Conservation (phyloP, 2,797 vertebrate genomes). For the Enteromius unitaeniatus region DNA sequence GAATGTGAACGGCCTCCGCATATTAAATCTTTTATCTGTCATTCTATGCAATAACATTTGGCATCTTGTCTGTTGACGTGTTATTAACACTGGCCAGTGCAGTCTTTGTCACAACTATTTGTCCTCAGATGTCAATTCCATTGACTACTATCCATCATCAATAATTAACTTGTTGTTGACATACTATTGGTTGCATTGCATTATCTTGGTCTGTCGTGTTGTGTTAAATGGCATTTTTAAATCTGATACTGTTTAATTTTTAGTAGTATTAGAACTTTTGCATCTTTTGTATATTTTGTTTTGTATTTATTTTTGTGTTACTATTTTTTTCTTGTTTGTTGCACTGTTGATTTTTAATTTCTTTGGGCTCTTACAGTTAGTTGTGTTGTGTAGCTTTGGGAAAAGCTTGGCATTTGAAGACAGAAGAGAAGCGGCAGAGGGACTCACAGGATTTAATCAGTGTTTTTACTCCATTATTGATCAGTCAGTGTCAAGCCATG, state of each 20-base stretch:
- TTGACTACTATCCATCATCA: neutral
- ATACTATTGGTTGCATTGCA: neutral
- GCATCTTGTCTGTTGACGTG: conserved; percentile 45
- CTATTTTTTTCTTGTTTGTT: neutral
- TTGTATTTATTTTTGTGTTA: neutral
- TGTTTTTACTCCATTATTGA: conserved; percentile 58
- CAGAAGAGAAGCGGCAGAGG: neutral
- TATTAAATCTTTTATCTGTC: conserved; percentile 37
- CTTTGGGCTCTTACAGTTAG: neutral
- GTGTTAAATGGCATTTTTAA: neutral
- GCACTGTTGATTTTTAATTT: neutral
- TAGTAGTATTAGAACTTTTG: neutral
- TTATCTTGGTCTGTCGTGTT: neutral
- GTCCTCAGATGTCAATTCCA: conserved; percentile 19
- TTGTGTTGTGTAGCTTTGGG: conserved; percentile 2
- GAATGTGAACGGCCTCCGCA: neutral
- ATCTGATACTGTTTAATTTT: neutral
- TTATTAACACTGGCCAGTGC: conserved; percentile 42
- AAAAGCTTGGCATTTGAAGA: conserved; percentile 47
- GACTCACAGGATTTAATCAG: conserved; percentile 54
- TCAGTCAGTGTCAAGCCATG: conserved; percentile 52
- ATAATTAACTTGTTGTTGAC: neutral
- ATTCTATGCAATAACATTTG: conserved; percentile 38
- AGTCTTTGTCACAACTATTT: conserved; percentile 34
- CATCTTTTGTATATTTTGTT: neutral